Base-by-base conservation (phyloP, 2,797 vertebrate genomes). In the Mareca strepera region DNA sequence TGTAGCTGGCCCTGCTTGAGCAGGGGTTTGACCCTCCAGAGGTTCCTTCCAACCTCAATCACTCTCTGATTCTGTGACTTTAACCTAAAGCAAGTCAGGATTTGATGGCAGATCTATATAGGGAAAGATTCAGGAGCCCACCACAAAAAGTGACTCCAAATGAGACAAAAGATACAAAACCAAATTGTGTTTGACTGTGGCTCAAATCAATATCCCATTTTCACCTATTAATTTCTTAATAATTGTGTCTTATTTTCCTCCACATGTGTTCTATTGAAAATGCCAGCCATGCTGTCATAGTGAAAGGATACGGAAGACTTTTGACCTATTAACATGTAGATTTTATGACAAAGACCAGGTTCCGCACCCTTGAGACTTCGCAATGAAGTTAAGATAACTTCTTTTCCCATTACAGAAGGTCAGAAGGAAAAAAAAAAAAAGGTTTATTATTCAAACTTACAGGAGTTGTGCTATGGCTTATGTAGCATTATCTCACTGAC, bases 171-270 rank as follows among this genome's bases (percentile, higher is more conserved):
- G 63, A 52, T 2, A 86, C 41, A 91, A 95, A 93, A 92, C 9
- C 52, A 91, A 92, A 90, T 48, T 11, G 50, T 70, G n/a, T 90
- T 73, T 73, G 62, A 90, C 91, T 82, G 85, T 37, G 75, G 76
- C 66, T 92, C 25, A 90, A 93, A 92, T 96, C 93, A 83, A 96
- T 96, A 96, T 88, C 67, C 93, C 58, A 96, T 95, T 94, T 95
- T 92, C 90, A 96, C 77, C 74, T 88, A 39, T 88, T 93, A 92
- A 94, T 96, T 95, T 96, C 69, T 31, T 75, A 94, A 62, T 78
- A 93, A 88, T 72, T 62, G 52, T 35, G 33, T 93, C 67, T 91
- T 93, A 83, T 58, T 93, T 90, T 93, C 76, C 93, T 88, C 94
- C 7, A 9, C 85, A 90, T 93, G 90, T 82, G 89, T 91, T 81